Conservation (phyloP, 2,888 invertebrate genomes). For the Spicauda simplicius region DNA sequence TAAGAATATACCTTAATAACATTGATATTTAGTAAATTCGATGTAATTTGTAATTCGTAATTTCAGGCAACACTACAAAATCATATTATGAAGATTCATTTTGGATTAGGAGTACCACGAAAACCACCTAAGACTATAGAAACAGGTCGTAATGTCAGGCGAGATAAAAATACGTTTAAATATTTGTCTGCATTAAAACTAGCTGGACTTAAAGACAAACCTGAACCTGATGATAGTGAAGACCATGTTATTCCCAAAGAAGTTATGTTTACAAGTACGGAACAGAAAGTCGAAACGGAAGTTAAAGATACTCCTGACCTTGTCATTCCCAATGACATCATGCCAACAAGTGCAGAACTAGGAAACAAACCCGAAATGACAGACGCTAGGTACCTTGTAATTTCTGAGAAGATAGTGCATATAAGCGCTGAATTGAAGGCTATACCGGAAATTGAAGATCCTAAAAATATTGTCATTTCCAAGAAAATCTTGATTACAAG, state of each 20-base stretch:
- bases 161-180: constrained; percentile 62
- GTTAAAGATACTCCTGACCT: background rate
- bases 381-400: too few species aligned
- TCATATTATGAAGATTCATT: constrained; percentile 58
- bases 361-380: too few species aligned
- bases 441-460: too few species aligned
- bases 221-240: constrained; percentile 6
- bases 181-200: constrained; percentile 61
- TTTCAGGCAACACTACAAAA: constrained; percentile 40
- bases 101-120: constrained; percentile 40
- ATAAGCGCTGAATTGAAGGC: too few species aligned
- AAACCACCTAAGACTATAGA: constrained; percentile 51
- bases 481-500: too few species aligned
- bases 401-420: too few species aligned
- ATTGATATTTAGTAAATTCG: too few species aligned
- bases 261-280: background rate
- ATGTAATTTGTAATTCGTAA: background rate
- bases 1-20: too few species aligned
- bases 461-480: too few species aligned
- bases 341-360: too few species aligned
- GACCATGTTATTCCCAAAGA: background rate
- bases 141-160: constrained; percentile 64
- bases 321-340: background rate
- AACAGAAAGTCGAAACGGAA: background rate
- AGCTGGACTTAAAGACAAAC: constrained; percentile 53